Conservation (phyloP, 2,888 invertebrate genomes). For the Colostygia pectinataria region DNA sequence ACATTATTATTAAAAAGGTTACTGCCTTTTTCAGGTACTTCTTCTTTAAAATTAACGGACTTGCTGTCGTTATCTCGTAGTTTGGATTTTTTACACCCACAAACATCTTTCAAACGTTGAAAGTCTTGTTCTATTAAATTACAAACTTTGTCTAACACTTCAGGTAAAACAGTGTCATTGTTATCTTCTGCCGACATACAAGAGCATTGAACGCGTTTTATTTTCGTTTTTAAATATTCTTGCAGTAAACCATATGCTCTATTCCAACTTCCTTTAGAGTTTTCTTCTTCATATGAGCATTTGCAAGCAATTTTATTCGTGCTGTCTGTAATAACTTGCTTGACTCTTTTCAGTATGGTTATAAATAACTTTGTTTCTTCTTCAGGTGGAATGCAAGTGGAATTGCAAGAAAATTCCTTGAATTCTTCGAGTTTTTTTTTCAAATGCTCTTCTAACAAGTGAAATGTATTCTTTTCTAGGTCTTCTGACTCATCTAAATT, state of each 20-base stretch:
- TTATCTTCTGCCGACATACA: constrained; percentile 46
- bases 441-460: constrained; percentile 64
- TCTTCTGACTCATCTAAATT: constrained; percentile 50
- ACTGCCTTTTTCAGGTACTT: constrained; percentile 47
- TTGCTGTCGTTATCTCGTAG: background rate
- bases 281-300: constrained; percentile 40
- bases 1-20: constrained; percentile 4
- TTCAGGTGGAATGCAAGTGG: constrained; percentile 47
- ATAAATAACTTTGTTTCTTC: constrained; percentile 60
- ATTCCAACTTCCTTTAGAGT: constrained; percentile 59
- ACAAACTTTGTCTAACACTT: constrained; percentile 59
- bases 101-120: constrained; percentile 58
- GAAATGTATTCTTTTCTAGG: constrained; percentile 67
- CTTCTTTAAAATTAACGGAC: constrained; percentile 26
- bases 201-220: constrained; percentile 61
- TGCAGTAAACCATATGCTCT: constrained; percentile 67
- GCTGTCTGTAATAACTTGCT: constrained; percentile 59
- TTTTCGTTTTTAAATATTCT: constrained; percentile 73
- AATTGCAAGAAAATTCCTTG: constrained; percentile 47
- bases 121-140: constrained; percentile 70
- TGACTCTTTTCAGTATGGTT: constrained; percentile 58
- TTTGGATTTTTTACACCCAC: constrained; percentile 42
- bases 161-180: constrained; percentile 46
- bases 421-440: constrained; percentile 59
- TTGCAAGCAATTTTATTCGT: constrained; percentile 53